Percentiles rank a stretch among this genome's conserved stretches.
Conservation (phyloP, 2,113 vertebrate species). For the Ageneiosus marmoratus region DNA sequence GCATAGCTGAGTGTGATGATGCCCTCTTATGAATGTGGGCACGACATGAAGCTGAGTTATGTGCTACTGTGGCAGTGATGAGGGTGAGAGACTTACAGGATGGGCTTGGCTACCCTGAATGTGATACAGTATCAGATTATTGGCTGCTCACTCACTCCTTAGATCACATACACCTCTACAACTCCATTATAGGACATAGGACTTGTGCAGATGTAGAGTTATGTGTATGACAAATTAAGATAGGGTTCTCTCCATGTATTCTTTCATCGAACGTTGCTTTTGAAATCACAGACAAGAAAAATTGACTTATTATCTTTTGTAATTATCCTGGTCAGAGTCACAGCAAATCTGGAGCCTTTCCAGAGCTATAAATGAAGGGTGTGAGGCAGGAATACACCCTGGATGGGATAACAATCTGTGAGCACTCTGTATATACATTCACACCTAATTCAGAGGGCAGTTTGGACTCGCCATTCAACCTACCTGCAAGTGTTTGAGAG, state of each 20-base stretch:
- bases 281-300: neutral
- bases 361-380: neutral
- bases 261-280: neutral
- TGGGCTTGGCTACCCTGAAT: constrained; percentile 38
- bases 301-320: neutral
- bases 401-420: neutral
- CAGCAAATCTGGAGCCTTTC: neutral
- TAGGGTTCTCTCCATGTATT: neutral
- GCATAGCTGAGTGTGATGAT: constrained; percentile 64
- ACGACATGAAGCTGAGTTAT: constrained; percentile 43
- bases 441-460: neutral
- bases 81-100: constrained; percentile 24
- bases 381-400: neutral
- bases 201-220: neutral
- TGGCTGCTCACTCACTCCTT: constrained; percentile 19
- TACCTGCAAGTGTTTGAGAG: neutral
- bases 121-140: constrained; percentile 51
- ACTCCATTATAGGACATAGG: neutral
- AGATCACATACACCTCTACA: neutral
- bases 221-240: neutral
- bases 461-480: neutral
- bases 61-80: constrained; percentile 55
- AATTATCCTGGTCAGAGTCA: neutral
- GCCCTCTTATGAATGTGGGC: constrained; percentile 56
- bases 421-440: neutral